Conservation (phyloP, 2,888 invertebrate genomes). For the Lasioglossum leucozonium region DNA sequence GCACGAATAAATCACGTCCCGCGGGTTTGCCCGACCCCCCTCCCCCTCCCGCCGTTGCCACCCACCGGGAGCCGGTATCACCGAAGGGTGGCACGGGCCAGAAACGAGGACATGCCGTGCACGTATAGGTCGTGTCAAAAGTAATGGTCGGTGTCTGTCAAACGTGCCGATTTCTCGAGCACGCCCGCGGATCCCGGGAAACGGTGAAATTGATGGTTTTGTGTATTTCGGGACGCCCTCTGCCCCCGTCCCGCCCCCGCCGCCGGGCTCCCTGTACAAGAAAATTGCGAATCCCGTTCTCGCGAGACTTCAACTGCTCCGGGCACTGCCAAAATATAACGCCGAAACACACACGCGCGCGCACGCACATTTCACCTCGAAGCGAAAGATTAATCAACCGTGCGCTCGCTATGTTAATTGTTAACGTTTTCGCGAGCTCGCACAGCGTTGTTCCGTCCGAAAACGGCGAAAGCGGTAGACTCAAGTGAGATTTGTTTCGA, state of each 20-base stretch:
- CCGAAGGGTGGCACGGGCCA: conserved; percentile 9
- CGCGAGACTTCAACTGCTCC: neutral
- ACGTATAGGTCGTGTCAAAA: conserved; percentile 72
- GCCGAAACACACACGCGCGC: no score
- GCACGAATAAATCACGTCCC: conserved; percentile 75
- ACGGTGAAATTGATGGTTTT: conserved; percentile 35
- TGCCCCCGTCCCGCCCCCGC: neutral
- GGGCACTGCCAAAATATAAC: neutral
- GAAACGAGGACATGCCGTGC: conserved; percentile 54
- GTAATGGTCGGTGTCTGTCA: conserved; percentile 76
- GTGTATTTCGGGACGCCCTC: conserved; percentile 21
- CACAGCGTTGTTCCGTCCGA: no score
- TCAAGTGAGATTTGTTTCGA: no score
- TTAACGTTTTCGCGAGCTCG: no score
- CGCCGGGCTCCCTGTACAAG: neutral
- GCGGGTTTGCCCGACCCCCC: conserved; percentile 47
- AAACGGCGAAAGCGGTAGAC: no score
- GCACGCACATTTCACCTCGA: neutral
- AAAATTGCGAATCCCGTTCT: neutral
- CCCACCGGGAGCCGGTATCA: conserved; percentile 32
- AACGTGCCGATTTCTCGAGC: conserved; percentile 45
- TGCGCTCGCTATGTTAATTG: no score
- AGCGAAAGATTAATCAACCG: no score
- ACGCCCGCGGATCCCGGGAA: conserved; percentile 3
- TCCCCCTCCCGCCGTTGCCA: no score